These are phyloP conservation scores for Serrognathus titanus DNA, from an alignment of 2,888 invertebrate species.

Conservation along the genomic window DNA sequence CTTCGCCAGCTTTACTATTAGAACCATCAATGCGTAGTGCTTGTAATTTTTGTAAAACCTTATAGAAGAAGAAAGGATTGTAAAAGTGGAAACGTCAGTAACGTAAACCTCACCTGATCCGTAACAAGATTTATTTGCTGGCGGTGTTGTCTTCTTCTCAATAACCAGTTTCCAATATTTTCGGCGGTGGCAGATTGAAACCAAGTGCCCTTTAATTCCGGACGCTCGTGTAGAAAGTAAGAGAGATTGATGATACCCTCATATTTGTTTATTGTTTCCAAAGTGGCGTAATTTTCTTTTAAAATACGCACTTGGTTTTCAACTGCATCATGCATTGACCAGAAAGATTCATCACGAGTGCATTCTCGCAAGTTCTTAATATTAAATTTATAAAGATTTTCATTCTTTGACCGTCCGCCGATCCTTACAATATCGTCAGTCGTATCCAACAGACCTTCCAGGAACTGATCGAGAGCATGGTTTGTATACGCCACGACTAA, in stretches of 20 bases:
- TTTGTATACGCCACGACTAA: conserved; percentile 80
- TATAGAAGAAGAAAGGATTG: no score
- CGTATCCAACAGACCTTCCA: conserved; percentile 62
- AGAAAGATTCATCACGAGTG: background rate
- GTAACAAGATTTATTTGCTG: conserved; percentile 18
- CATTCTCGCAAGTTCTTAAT: background rate
- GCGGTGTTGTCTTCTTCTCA: no score
- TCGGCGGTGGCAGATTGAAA: background rate
- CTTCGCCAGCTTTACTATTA: background rate
- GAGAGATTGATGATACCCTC: conserved; percentile 10
- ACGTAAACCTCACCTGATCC: conserved; percentile 5
- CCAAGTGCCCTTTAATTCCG: conserved; percentile 8
- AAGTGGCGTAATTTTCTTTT: background rate
- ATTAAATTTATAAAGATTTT: conserved; percentile 44
- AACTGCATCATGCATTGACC: no score
- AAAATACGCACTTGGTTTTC: background rate
- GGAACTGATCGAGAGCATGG: conserved; percentile 81
- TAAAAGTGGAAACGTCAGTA: no score
- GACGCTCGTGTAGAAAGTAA: background rate
- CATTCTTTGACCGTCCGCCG: conserved; percentile 65
- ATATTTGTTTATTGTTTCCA: conserved; percentile 1
- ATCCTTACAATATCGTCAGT: conserved; percentile 63
- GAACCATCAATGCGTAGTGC: background rate
- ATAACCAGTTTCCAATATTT: conserved; percentile 10
- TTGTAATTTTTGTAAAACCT: no score